Conservation (phyloP, 2,113 vertebrate genomes). For the Abramis brama region DNA sequence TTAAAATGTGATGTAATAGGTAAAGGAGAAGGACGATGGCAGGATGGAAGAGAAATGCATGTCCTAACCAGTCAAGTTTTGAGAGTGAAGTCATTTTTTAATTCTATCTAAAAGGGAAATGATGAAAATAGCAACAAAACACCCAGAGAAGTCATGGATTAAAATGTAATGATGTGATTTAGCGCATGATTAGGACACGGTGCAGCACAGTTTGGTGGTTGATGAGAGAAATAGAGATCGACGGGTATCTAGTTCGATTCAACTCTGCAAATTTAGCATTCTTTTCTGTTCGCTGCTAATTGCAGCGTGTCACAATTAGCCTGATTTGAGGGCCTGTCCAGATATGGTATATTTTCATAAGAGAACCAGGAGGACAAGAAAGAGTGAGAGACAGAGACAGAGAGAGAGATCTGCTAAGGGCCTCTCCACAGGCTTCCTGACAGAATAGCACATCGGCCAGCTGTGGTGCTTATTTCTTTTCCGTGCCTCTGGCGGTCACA, state of each 20-base stretch:
- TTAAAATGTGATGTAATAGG: slow-evolving; percentile 16
- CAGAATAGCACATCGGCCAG: slow-evolving; percentile 33
- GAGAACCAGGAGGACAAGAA: slow-evolving; percentile 31
- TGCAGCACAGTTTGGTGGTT: slow-evolving; percentile 11
- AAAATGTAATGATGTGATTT: neutral
- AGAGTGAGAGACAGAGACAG: neutral
- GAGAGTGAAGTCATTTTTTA: neutral
- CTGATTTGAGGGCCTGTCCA: slow-evolving; percentile 31
- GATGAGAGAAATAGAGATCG: slow-evolving; percentile 22
- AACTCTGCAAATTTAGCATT: neutral
- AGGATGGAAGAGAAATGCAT: neutral
- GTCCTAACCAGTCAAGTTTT: neutral
- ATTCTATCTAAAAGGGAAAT: neutral
- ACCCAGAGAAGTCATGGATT: neutral
- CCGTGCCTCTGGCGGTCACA: slow-evolving; percentile 22
- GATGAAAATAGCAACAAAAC: neutral
- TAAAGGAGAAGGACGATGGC: neutral
- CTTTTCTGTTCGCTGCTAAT: slow-evolving; percentile 24
- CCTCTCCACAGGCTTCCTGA: slow-evolving; percentile 35
- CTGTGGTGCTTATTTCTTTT: slow-evolving; percentile 42
- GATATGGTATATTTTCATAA: slow-evolving; percentile 31
- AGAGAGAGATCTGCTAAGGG: slow-evolving; percentile 12
- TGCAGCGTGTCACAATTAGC: slow-evolving; percentile 29
- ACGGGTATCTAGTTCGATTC: neutral
- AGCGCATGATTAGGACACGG: neutral